Base-by-base conservation (phyloP, 1,140 invertebrate genomes). In the Pogonognathellus flavescens region DNA sequence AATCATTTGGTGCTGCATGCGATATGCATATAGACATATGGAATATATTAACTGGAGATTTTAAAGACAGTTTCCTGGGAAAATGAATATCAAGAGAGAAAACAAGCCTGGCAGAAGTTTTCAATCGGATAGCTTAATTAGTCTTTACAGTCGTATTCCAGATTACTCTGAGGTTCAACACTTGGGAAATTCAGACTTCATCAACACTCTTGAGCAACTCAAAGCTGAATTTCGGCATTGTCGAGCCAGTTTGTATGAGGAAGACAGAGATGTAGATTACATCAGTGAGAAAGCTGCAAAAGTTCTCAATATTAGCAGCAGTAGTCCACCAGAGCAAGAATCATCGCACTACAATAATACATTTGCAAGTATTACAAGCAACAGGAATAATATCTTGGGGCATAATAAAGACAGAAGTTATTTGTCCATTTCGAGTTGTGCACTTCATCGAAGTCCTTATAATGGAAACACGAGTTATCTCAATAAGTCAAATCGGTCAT, bases 121-220 rank as follows among this genome's bases (percentile, higher is more conserved):
- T n/a, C 70, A 76, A 50, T 76, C 70, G 0, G 59, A 84, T 53
- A 84, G 53, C 14, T 84, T 88, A 10, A 70, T 88, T 60, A 55
- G 83, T 20, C 83, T 88, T 1, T 88, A 88, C 57, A 87, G 25
- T 8, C 57, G 82, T 50, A 87, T 88, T 25, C 88, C 88, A 22
- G 88, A 88, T n/a, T 88, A 88, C 53, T 70, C 85, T 7, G 80
- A 88, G 60, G 84, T 88, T 11, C 85, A 87, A 80, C 86, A 88
- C 83, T 86, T 88, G 25, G 88, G 88, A 70, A 87, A 86, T 57
- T 87, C 88, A 10, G 88, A 88, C 14, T 88, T 88, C 66, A 87
- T 88, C 3, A 86, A 87, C 10, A 87, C 83, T 25, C 20, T 88
- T 11, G 88, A 88, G 76, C 82, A 82, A 41, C 80, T 88, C 14